A percentile compares a stretch with the other conserved stretches of the same genome.
phyloP scores from a whole-genome alignment of 2,113 vertebrate genomes.

The Rhinolophus sinicus region DNA sequence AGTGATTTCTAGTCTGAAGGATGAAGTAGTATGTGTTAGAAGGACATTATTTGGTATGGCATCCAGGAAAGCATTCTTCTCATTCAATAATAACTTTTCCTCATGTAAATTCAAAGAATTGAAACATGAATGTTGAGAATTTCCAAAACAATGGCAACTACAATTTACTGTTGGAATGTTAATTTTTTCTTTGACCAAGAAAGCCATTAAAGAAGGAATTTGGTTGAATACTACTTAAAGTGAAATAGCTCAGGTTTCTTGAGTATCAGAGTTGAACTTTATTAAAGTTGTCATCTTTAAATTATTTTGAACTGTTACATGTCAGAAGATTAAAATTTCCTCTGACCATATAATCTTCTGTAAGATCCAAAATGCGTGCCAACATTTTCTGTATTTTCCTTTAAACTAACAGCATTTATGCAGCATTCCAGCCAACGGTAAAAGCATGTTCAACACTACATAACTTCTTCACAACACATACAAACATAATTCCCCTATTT shows the following conservation, averaged over 20 bases:
- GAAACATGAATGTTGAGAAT: constrained; percentile 39
- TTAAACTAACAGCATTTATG: constrained; percentile 57
- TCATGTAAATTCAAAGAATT: constrained; percentile 54
- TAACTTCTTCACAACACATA: constrained; percentile 49
- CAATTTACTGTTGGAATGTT: constrained; percentile 42
- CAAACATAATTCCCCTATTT: constrained; percentile 39
- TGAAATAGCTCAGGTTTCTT: constrained; percentile 10
- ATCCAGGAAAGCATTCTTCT: not conserved
- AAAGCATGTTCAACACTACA: constrained; percentile 70
- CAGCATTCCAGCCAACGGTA: not conserved
- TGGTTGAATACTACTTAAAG: constrained; percentile 54
- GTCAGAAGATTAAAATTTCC: constrained; percentile 70
- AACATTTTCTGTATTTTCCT: constrained; percentile 32
- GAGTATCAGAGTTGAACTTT: constrained; percentile 60
- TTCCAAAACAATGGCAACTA: constrained; percentile 58
- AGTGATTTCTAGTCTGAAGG: not conserved
- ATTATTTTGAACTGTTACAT: constrained; percentile 65
- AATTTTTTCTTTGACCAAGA: constrained; percentile 39
- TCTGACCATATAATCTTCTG: constrained; percentile 44
- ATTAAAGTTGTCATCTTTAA: constrained; percentile 70
- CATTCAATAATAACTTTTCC: not conserved
- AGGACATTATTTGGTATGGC: not conserved
- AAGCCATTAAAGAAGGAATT: constrained; percentile 4
- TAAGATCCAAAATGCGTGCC: not conserved
- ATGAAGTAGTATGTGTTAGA: not conserved